phyloP scores from a whole-genome alignment of 1,140 invertebrate genomes.

The Heliconius congener region DNA sequence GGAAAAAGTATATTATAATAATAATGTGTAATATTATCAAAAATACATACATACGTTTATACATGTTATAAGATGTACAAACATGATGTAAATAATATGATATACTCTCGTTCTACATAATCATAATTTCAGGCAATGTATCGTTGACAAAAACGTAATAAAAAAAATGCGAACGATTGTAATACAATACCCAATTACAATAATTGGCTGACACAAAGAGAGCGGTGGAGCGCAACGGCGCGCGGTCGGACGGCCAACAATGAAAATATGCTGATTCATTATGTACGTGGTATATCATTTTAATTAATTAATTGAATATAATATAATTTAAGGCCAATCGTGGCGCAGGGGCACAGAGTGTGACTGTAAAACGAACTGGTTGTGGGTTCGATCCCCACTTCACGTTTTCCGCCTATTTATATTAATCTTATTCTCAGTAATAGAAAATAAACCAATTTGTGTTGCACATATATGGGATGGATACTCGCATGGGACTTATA shows the following conservation, averaged over 20 bases:
- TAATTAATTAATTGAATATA: constrained; percentile 7
- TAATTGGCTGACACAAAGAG: constrained; percentile 24
- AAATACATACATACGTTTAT: no score
- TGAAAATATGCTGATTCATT: constrained; percentile 14
- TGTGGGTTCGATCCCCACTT: no score
- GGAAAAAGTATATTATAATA: no score
- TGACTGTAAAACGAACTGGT: no score
- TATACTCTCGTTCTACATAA: background rate
- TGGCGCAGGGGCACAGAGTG: no score
- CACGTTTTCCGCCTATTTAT: no score
- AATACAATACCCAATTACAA: constrained; percentile 24
- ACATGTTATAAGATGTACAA: no score
- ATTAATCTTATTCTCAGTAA: no score
- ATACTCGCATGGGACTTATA: no score
- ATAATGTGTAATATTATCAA: no score
- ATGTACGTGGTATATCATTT: constrained; percentile 9
- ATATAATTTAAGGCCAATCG: background rate
- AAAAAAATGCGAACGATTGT: background rate
- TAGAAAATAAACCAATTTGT: no score
- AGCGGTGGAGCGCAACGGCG: background rate
- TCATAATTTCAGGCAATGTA: background rate
- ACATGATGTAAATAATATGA: background rate
- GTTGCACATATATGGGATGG: no score
- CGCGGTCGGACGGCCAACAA: background rate
- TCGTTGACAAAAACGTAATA: background rate